Base-by-base conservation (phyloP, 2,113 vertebrate species). In the Indicator maculatus region DNA sequence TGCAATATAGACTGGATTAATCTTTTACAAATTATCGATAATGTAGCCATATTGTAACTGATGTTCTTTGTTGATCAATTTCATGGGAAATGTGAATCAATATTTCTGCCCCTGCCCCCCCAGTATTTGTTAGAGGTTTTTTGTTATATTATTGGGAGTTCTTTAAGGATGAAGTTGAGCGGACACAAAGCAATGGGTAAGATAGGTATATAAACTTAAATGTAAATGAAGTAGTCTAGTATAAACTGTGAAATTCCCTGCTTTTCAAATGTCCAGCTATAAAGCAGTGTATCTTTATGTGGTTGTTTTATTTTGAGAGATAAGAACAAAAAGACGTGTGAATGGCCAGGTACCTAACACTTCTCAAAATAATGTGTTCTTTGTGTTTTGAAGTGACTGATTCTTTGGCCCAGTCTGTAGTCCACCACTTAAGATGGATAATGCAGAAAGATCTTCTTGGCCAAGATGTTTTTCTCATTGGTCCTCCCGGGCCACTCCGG, bases 401-500 rank as follows among this genome's bases (percentile, higher is more conserved):
- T 52, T 97, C 98, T 50, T 30, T 98, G 83, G 97, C 98, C 15
- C 99, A 99, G 58, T 97, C 98, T 21, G 96, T 99, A 39, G 96
- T 97, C 83, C 98, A 99, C 47, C 99, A 99, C 95, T 98, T 99
- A 21, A 98, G 98, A 98, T 99, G 99, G 99, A 99, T 99, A 88
- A 99, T 99, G 99, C 99, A 99, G 96, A 99, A 99, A 94, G 99
- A 99, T 88, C 98, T 99, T 86, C 93, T 99, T 85, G 99, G 99
- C 12, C 99, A 99, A 97, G 99, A 99, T 79, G 96, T 99, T 47
- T 99, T 99, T 93, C 98, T 99, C 21, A 99, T 99, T 19, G 99
- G 99, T 30, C 99, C 99, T 45, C 99, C 99, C 18, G 99, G 99
- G 71, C 99, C 99, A 31, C 98, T 99, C 86, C 98, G 99, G 17